Evolutionary conservation across 2,113 vertebrate species (phyloP).

Genomic region (Tursiops truncatus): DNA sequence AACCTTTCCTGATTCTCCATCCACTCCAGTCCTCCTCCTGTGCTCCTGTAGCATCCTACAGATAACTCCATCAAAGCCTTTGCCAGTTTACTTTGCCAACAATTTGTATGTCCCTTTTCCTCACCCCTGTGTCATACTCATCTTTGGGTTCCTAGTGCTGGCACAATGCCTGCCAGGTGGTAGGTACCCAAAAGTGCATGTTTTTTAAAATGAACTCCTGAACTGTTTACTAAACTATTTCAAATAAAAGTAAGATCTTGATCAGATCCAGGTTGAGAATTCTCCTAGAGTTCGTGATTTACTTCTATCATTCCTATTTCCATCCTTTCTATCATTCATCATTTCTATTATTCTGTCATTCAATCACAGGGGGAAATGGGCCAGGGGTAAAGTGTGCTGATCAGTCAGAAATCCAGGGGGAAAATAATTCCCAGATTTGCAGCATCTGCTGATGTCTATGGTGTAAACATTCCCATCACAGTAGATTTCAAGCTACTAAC

Average conservation of each 20-base stretch:
- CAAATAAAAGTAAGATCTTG: not conserved
- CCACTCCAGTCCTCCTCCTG: not conserved
- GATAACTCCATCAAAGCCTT: not conserved
- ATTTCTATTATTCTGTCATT: not conserved
- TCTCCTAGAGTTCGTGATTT: not conserved
- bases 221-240: not conserved
- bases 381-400: not conserved
- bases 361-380: not conserved
- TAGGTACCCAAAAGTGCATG: not conserved
- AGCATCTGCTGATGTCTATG: not conserved
- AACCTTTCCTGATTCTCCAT: not conserved
- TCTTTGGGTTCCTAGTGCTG: not conserved
- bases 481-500: not conserved
- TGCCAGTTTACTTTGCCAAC: not conserved
- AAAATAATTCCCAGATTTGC: not conserved
- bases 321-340: not conserved
- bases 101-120: not conserved
- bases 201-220: not conserved
- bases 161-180: not conserved
- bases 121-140: accelerated
- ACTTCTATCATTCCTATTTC: not conserved
- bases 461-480: not conserved
- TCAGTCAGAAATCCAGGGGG: not conserved
- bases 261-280: not conserved
- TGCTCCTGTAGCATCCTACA: not conserved